phyloP scores from a whole-genome alignment of 1,140 invertebrate species.

The Littorina saxatilis region DNA sequence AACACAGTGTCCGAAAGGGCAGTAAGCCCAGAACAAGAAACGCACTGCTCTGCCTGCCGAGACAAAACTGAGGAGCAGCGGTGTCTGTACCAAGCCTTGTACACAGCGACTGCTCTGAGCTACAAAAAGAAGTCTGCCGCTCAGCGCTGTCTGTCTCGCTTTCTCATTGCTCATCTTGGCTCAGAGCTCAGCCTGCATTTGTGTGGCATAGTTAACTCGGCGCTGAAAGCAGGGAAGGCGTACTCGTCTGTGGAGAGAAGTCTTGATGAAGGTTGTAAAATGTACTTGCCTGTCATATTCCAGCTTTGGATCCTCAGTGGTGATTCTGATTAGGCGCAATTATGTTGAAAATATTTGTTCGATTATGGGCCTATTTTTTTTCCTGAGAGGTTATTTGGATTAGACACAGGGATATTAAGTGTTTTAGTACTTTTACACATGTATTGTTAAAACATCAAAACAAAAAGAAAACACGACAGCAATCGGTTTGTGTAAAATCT shows the following conservation, averaged over 20 bases:
- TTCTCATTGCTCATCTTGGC: slow-evolving; percentile 26
- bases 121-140: background rate
- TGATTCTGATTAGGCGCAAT: background rate
- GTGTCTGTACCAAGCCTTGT: slow-evolving; percentile 15
- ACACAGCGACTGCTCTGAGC: background rate
- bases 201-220: background rate
- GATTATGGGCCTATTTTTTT: background rate
- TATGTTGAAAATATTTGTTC: background rate
- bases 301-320: background rate
- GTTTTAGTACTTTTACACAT: too few species aligned
- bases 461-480: background rate
- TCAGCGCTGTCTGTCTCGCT: background rate
- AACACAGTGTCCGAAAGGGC: too few species aligned
- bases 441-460: background rate
- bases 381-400: too few species aligned
- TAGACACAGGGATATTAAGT: too few species aligned
- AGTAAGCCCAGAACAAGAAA: background rate
- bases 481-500: background rate
- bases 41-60: background rate
- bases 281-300: slow-evolving; percentile 27
- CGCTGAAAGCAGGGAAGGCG: background rate
- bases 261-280: background rate
- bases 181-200: background rate
- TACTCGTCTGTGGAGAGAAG: slow-evolving; percentile 10
- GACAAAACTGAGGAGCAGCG: background rate